Base-by-base conservation (phyloP, 2,797 vertebrate genomes). In the Sebastes dallii region DNA sequence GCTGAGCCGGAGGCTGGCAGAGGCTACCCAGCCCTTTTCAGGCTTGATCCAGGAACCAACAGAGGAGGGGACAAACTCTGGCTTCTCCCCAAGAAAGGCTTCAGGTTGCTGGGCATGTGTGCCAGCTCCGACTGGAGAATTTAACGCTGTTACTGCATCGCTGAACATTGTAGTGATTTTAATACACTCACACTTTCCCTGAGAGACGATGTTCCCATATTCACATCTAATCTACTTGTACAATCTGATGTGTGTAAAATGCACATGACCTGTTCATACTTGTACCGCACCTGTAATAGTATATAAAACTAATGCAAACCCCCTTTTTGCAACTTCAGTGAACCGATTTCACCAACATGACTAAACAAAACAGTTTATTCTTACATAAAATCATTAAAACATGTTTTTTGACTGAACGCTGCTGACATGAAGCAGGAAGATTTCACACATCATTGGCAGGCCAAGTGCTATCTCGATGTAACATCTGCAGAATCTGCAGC, bases 1-100 rank as follows among this genome's bases (percentile, higher is more conserved):
- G 74, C 56, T 56, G 62, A 81, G 65, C 75, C 54, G 24, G 71
- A 84, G 55, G 54, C 58, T 71, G 62, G 64, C 62, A 77, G 72
- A 76, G n/a, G 59, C 73, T 29, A 34, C 52, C 36, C 36, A 72
- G 13, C 32, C 86, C 77, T 83, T 82, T 75, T 78, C 61, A 76
- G 77, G 76, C 71, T 67, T 12, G 27, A 88, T 77, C 72, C 12
- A 81, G 68, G 39, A 74, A 61, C 68, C 61, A 71, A 54, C 50
- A 71, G 42, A 50, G 42, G 46, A 58, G 66, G 59, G 72, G 65
- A 66, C 50, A 75, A 27, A 58, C 56, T 56, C 69, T 75, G 83
- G 87, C 80, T 70, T 82, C 32, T 56, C 25, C 39, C 64, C 61
- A 75, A 68, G 32, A 81, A 77, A 80, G 76, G 77, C 56, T 77